Evolutionary conservation across 2,888 invertebrate species (phyloP), one percentile per base, ranked within the genome.

Genomic region (Dichetophora obliterata): DNA sequence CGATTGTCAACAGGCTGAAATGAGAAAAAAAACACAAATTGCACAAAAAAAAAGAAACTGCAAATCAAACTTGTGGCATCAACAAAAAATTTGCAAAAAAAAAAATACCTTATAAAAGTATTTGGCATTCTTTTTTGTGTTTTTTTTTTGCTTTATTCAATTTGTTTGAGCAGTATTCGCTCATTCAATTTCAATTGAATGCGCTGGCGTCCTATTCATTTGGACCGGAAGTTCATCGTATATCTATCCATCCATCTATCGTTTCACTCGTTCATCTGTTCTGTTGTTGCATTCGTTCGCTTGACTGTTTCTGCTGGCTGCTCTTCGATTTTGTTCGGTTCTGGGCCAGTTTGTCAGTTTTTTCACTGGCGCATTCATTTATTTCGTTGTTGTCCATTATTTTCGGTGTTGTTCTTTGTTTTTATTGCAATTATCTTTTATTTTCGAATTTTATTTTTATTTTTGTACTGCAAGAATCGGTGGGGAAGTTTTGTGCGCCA

Each of bases 161-260:
- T 69, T 71, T 8, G 22, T 72, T 52, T 27, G 16, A 48, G 2
- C 43, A 19, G 43, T 63, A 61, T 31, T 73, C 59, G 57, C 37
- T 52, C n/a, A 48, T 61, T 61, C 63, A 63, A 61, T 73, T n/a
- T 63, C 72, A 63, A 63, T 63, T 73, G 48, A 73, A 61, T 73
- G 19, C 34, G 19, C 57, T 73, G 52, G 14, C 59, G 16, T 43
- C 66, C 66, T 79, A 81, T 82, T 83, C 81, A 82, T 80, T 83
- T 79, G 79, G 78, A 80, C 79, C 81, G 83, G 83, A 83, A 82
- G 80, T 82, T 77, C 66, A 14, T 50, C 61, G 52, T 54, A 74
- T 74, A 66, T 74, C 19, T 27, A 37, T 37, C 24, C 52, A 22
- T 50, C 57, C 65, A 73, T 75, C 52, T 37, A 48, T 70, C 31